Base-by-base conservation (phyloP, 2,888 invertebrate genomes). In the Epinotia ramella region DNA sequence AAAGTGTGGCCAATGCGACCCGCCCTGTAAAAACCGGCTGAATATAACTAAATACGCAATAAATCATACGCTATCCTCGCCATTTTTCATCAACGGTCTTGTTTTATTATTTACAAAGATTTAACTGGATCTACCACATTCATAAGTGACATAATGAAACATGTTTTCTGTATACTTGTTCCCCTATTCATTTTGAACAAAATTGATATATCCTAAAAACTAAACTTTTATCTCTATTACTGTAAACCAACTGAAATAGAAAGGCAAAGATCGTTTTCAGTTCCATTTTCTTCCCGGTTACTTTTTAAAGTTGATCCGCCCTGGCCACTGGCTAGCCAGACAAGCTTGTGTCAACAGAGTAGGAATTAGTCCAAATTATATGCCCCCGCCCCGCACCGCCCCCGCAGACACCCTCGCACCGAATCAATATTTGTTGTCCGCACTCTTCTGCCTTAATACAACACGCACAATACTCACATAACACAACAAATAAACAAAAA, bases 361-460 rank as follows among this genome's bases (percentile, higher is more conserved):
- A 91, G 90, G 94, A 94, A 94, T 94, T 94, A 94, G 94, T 93
- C 90, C 94, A 94, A 94, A 94, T 94, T 94, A 94, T 92, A 90
- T 90, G 88, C 91, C 90, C 88, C 87, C 84, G 83, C 86, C 80
- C 83, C 77, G 80, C 77, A 81, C 82, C 63, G 40, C 71, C 75
- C 20, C 76, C 76, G 40, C 62, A 67, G 66, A 81, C 87, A 87
- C 90, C 89, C 88, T 87, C 70, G 84, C 86, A 83, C 88, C 93
- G 93, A 94, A 94, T 94, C 95, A 94, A 94, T 95, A 94, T 95
- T 95, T 95, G 94, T 94, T 91, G 94, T 94, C 93, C 92, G 94
- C 87, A 93, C 94, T 94, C 94, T 94, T 94, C 94, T 94, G 90
- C 91, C 93, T 91, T 93, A 90, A 90, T 93, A 93, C 88, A 90